phyloP scores from a whole-genome alignment of 2,888 invertebrate species.

The Incurvaria masculella region DNA sequence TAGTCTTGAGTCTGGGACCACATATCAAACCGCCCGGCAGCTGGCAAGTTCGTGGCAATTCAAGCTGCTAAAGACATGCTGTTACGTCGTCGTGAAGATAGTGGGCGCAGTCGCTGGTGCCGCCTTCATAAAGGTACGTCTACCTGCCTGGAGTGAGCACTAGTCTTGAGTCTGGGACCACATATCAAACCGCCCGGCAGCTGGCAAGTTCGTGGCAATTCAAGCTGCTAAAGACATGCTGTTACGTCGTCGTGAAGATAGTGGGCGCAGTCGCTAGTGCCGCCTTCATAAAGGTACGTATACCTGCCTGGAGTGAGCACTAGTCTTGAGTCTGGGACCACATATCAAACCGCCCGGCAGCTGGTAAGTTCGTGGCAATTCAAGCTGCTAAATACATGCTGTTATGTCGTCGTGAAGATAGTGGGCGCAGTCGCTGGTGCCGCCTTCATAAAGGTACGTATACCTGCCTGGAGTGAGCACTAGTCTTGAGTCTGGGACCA shows the following conservation, averaged over 20 bases:
- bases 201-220: conserved; percentile 74
- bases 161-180: conserved; percentile 5
- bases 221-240: conserved; percentile 70
- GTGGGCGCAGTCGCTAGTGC: conserved; percentile 80
- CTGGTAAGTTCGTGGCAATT: conserved; percentile 78
- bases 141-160: neutral
- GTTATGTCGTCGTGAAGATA: too few species aligned
- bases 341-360: too few species aligned
- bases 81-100: conserved; percentile 80
- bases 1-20: conserved; percentile 5
- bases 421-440: conserved; percentile 80
- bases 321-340: conserved; percentile 5
- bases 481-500: conserved; percentile 5
- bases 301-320: neutral
- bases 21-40: too few species aligned
- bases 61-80: conserved; percentile 70
- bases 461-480: neutral
- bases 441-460: conserved; percentile 65
- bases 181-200: too few species aligned
- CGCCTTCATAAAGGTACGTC: conserved; percentile 65
- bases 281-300: conserved; percentile 65
- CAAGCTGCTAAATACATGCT: too few species aligned
- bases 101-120: conserved; percentile 80
- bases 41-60: conserved; percentile 74
- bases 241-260: conserved; percentile 80